These are phyloP conservation scores for Argynnis bischoffii DNA, from an alignment of 2,888 invertebrate genomes.

Conservation along the genomic window DNA sequence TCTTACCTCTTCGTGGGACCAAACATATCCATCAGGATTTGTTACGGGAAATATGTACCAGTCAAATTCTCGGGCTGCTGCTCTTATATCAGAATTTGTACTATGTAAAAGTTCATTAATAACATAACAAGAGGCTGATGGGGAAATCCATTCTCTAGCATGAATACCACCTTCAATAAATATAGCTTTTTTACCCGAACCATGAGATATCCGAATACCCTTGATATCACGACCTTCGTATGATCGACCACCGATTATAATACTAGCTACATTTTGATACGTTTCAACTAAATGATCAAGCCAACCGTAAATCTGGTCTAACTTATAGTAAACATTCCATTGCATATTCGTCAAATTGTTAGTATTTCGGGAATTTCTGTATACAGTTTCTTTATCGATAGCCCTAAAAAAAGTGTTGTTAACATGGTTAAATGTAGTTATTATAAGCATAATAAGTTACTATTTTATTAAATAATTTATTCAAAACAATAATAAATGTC, in stretches of 20 bases:
- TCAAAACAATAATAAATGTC: no score
- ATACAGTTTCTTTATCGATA: constrained; percentile 73
- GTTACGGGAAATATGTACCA: constrained; percentile 89
- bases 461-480: no score
- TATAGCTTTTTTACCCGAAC: constrained; percentile 55
- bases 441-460: neutral
- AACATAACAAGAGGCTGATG: constrained; percentile 84
- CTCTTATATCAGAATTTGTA: constrained; percentile 62
- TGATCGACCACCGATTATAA: constrained; percentile 64
- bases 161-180: constrained; percentile 84
- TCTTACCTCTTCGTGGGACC: constrained; percentile 83
- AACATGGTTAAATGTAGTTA: no score
- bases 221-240: constrained; percentile 72
- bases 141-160: constrained; percentile 89
- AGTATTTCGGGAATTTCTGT: constrained; percentile 53
- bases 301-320: constrained; percentile 84
- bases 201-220: constrained; percentile 76
- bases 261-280: constrained; percentile 71
- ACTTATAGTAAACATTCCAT: constrained; percentile 83
- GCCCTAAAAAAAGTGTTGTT: constrained; percentile 57
- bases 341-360: constrained; percentile 57
- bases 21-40: constrained; percentile 90
- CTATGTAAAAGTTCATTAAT: constrained; percentile 84
- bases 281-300: constrained; percentile 71
- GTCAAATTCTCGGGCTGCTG: constrained; percentile 82